Conservation (phyloP, 2,888 invertebrate genomes). For the Nephrotoma flavescens region DNA sequence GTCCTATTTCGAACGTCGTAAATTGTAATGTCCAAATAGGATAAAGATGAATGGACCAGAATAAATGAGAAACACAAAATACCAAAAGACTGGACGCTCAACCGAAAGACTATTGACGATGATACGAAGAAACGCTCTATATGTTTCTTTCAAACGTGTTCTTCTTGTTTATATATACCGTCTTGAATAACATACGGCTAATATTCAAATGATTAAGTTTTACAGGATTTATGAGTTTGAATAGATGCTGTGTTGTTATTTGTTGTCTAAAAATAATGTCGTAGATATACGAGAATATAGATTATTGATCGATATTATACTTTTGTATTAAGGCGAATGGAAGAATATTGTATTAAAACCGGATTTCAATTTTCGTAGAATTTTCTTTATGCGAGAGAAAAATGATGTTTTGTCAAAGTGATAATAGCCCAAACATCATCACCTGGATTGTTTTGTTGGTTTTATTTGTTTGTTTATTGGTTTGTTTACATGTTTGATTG, state of each 20-base stretch:
- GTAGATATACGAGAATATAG: neutral
- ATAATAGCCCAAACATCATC: neutral
- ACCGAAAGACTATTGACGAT: neutral
- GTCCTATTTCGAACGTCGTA: neutral
- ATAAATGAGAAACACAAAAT: neutral
- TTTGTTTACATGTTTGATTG: neutral
- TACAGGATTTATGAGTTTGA: neutral
- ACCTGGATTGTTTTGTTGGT: neutral
- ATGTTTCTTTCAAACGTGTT: neutral
- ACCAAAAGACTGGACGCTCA: neutral
- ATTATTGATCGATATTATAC: neutral
- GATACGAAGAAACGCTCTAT: no score
- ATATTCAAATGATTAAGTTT: neutral
- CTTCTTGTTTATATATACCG: neutral
- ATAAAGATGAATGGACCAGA: neutral
- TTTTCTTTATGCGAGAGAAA: neutral
- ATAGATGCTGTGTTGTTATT: neutral
- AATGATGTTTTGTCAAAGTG: neutral
- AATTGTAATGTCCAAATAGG: neutral
- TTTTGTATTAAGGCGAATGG: neutral
- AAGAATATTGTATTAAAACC: neutral
- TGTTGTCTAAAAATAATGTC: neutral
- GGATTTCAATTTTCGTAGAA: neutral
- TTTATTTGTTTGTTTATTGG: neutral
- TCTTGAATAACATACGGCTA: neutral